Evolutionary conservation across 2,888 invertebrate species (phyloP), one percentile per base, ranked within the genome.

Genomic region (Toxonevra muliebris): DNA sequence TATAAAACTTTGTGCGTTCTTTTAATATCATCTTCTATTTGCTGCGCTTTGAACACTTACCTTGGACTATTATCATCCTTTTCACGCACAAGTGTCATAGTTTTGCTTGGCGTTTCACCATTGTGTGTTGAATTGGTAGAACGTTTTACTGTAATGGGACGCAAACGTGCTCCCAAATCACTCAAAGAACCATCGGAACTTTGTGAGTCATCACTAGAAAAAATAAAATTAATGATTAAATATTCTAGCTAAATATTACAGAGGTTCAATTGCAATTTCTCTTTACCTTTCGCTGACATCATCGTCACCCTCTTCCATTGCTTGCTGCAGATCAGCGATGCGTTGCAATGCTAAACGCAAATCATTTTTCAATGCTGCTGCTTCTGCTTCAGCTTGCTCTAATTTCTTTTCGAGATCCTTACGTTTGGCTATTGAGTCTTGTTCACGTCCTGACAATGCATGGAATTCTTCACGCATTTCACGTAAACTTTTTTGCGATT

Each of bases 321-420:
- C 97, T 79, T 94, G 92, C 82, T 97, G 97, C 72, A 98, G 87
- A 80, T 96, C 96, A 58, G 95, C 91, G 75, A 97, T 96, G 70
- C 97, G 88, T 73, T 96, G 91, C 68, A 96, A 88, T 5, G 97
- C 97, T 65, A 97, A 87, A 63, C 95, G 89, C 55, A 97, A 89
- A 86, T 97, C 97, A 83, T 92, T 89, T 79, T 90, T 86, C 54
- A 94, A 89, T 73, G 91, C 88, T 75, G 92, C 85, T 63, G 90
- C 88, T 84, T 94, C 91, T 45, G 92, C 87, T 77, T 92, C 90
- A 61, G 92, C 88, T 40, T 90, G 87, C 69, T 91, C 90, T 61
- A 92, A 88, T 54, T 90, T 88, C 76, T 92, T 91, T 76, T 94
- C 96, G 57, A 94, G 86, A 76, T 94, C 93, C 69, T 91, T 89